A percentile compares a stretch with the other conserved stretches of the same genome.
Conservation (phyloP, 1,140 invertebrate genomes). For the Linepithema humile region DNA sequence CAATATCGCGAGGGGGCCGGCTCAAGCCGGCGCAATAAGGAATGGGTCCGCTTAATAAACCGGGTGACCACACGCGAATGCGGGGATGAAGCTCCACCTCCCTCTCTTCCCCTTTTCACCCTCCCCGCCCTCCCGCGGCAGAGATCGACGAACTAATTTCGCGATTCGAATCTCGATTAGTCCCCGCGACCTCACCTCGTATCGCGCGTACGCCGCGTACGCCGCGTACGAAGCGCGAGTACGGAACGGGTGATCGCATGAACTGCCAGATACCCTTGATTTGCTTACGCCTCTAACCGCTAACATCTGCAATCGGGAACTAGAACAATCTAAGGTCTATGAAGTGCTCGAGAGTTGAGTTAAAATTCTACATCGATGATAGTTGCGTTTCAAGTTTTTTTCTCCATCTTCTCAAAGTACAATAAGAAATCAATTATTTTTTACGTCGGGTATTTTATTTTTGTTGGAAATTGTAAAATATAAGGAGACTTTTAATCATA, state of each 20-base stretch:
- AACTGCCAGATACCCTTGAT: not conserved
- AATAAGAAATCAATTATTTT: not conserved
- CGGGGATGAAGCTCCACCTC: conserved; percentile 18
- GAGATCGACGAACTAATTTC: conserved; percentile 74
- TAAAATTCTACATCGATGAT: not conserved
- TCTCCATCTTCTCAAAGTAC: not conserved
- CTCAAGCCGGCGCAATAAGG: conserved; percentile 53
- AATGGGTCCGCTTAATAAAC: conserved; percentile 73
- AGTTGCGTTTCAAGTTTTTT: not conserved
- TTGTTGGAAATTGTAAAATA: no score
- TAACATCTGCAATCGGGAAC: not conserved
- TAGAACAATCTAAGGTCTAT: not conserved
- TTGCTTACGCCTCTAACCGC: conserved; percentile 34
- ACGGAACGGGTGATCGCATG: not conserved
- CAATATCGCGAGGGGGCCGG: conserved; percentile 49
- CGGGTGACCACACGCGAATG: conserved; percentile 73
- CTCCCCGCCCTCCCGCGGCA: not conserved
- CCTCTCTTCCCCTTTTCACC: not conserved
- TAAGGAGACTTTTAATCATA: no score
- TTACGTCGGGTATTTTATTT: not conserved
- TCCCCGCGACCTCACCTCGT: conserved; percentile 44
- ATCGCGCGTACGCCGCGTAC: conserved; percentile 22
- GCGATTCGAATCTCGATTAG: conserved; percentile 71
- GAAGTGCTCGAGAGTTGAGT: not conserved
- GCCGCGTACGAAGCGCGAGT: not conserved